Evolutionary conservation across 2,113 vertebrate genomes (phyloP).

Genomic region (Macrotus californicus): DNA sequence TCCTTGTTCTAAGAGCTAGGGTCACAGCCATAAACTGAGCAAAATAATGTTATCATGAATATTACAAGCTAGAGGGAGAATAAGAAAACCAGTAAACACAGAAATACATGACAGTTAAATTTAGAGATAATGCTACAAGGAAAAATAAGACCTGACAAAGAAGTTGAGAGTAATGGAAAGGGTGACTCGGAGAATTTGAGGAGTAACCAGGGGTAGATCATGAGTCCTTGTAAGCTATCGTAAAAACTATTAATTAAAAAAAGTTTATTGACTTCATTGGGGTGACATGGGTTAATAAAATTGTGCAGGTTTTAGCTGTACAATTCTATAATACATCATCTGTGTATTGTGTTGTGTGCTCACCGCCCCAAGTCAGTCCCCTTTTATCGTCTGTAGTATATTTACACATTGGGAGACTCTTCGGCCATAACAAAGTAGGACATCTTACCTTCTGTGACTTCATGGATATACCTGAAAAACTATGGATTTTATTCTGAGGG

Average conservation of each 20-base stretch:
- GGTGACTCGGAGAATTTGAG: neutral
- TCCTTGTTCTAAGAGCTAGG: neutral
- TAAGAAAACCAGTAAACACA: neutral
- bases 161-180: neutral
- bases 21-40: neutral
- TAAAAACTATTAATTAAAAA: neutral
- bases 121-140: neutral
- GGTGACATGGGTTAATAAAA: neutral
- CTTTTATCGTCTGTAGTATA: neutral
- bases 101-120: neutral
- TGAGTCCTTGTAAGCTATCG: neutral
- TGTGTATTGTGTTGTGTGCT: neutral
- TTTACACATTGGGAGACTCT: neutral
- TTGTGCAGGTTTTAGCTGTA: neutral
- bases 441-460: neutral
- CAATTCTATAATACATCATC: neutral
- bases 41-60: neutral
- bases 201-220: rapidly evolving
- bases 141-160: neutral
- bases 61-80: neutral
- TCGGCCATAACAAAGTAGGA: neutral
- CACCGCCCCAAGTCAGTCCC: neutral
- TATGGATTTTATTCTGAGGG: neutral
- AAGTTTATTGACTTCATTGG: neutral
- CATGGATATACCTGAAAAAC: neutral